Evolutionary conservation across 2,797 vertebrate species (phyloP).

Genomic region (Lacerta viridis): DNA sequence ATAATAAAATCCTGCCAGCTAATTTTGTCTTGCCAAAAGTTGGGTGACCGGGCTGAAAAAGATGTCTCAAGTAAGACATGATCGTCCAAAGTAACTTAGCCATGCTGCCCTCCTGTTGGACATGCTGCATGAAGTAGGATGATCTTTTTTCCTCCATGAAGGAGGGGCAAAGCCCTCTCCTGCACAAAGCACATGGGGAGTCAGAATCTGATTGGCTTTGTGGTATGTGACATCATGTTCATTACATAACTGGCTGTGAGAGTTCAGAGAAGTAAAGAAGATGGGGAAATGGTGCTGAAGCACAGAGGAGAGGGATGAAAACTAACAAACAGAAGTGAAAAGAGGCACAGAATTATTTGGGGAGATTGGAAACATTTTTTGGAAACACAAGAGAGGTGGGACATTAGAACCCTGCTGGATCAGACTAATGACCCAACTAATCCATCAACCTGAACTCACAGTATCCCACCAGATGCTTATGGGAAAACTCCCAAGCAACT

Average conservation of each 20-base stretch:
- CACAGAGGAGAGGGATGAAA: background rate
- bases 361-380: background rate
- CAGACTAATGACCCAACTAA: no score
- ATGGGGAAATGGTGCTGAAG: background rate
- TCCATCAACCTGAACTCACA: no score
- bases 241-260: background rate
- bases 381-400: no score
- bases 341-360: background rate
- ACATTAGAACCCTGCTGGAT: no score
- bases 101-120: background rate
- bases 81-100: background rate
- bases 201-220: background rate
- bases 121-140: background rate
- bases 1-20: background rate
- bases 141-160: background rate
- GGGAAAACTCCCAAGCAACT: no score
- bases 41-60: background rate
- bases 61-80: background rate
- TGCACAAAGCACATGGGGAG: background rate
- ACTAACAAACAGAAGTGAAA: background rate
- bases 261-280: background rate
- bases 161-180: background rate
- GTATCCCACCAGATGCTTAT: no score
- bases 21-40: background rate
- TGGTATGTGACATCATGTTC: background rate